phyloP scores from a whole-genome alignment of 2,888 invertebrate species.

The Clunio marinus region DNA sequence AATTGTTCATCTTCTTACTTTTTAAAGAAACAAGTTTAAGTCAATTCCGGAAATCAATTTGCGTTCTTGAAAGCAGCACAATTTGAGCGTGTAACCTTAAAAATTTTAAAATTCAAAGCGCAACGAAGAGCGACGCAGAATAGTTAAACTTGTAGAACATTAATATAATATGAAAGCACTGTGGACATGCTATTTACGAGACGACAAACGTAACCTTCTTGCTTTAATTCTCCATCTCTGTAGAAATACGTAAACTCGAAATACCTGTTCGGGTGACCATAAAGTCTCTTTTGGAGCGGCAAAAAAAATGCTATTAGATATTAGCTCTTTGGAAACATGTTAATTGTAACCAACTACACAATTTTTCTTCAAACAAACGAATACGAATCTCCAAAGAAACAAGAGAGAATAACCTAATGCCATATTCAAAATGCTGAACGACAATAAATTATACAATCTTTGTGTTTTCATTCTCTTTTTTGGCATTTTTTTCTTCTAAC shows the following conservation, averaged over 20 bases:
- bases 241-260: constrained; percentile 53
- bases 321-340: constrained; percentile 1
- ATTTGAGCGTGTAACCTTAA: neutral
- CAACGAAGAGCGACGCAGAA: neutral
- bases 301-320: neutral
- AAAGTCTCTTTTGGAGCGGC: no score
- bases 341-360: constrained; percentile 17
- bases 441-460: constrained; percentile 18
- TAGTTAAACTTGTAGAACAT: neutral
- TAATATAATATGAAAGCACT: neutral
- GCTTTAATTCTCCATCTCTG: no score
- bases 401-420: neutral
- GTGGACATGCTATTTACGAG: neutral
- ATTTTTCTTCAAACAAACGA: neutral
- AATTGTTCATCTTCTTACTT: no score
- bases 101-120: neutral
- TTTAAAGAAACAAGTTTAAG: no score
- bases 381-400: neutral
- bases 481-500: neutral
- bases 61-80: no score
- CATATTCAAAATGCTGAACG: neutral
- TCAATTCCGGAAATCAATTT: no score
- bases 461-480: constrained; percentile 22
- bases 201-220: neutral
- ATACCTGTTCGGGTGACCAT: constrained; percentile 43